A percentile compares a stretch with the other conserved stretches of the same genome.
These are phyloP conservation scores for Antidorcas marsupialis DNA, from an alignment of 2,113 vertebrate genomes.

Conservation along the genomic window DNA sequence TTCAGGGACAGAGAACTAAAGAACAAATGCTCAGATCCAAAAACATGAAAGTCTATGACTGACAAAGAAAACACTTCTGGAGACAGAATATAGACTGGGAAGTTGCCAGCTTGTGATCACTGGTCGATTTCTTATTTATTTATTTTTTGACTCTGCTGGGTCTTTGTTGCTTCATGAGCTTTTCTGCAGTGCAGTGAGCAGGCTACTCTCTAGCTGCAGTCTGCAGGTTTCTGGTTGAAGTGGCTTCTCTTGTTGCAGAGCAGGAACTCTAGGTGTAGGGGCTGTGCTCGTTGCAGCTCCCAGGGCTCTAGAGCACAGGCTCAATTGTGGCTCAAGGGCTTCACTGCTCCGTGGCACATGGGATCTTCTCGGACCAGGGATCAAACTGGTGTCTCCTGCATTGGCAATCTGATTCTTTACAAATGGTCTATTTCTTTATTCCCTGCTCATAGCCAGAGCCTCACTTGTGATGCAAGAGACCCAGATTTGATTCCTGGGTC, in stretches of 20 bases:
- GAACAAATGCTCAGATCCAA: background rate
- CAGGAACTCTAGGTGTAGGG: fast-evolving
- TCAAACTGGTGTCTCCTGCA: background rate
- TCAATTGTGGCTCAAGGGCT: background rate
- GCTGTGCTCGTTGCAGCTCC: background rate
- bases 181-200: background rate
- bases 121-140: background rate
- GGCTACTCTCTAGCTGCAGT: background rate
- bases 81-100: background rate
- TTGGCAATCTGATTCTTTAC: background rate
- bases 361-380: background rate
- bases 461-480: background rate
- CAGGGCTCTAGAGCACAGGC: background rate
- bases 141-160: background rate
- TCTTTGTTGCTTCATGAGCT: background rate
- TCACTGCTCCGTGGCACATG: fast-evolving
- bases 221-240: background rate
- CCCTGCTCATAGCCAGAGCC: background rate
- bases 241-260: background rate
- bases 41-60: background rate
- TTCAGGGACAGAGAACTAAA: background rate
- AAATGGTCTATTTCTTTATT: background rate
- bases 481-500: background rate
- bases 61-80: background rate
- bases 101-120: background rate